Base-by-base conservation (phyloP, 2,113 vertebrate species). In the Poeciliopsis prolifica region DNA sequence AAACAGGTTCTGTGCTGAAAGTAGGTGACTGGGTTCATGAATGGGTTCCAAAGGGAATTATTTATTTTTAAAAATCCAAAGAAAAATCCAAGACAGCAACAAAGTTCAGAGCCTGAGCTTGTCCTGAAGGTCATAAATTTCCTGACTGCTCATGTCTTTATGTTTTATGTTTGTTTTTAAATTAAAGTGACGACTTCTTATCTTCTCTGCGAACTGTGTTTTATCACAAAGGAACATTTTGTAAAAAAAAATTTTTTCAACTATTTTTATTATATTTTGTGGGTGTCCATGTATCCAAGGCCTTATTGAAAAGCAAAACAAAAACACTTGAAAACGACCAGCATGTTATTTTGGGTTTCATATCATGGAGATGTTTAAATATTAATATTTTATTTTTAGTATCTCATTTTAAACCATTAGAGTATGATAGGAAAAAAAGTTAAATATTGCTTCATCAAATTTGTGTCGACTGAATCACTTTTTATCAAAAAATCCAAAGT, bases 91-190 rank as follows among this genome's bases (percentile, higher is more conserved):
- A 76, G 60, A 72, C 74, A 35, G 61, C 72, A 87, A 73, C 44
- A 22, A 92, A 13, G 71, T 44, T 78, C 76, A 68, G 75, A 72
- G 87, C 94, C 94, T 94, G 94, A 88, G 90, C 87, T 88, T 77
- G 86, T 64, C 74, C 80, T 67, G 79, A 85, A 72, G 71, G 80
- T 58, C 13, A 58, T 61, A 60, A 79, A 72, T 79, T 83, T 77
- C 77, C 68, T 75, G 88, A 86, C 66, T 88, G 88, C 87, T 93
- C 93, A 93, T 84, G 92, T 91, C 75, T 80, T 87, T 87, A 66
- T 72, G 73, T 75, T 71, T 74, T 85, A 82, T 84, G 60, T 86
- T 89, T 85, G 72, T 90, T 88, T 81, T 90, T 86, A 89, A 88
- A 91, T 89, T 87, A 88, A 92, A 89, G 28, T 77, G 26, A 80